phyloP scores from a whole-genome alignment of 2,888 invertebrate species.

The Lathronympha strigana region DNA sequence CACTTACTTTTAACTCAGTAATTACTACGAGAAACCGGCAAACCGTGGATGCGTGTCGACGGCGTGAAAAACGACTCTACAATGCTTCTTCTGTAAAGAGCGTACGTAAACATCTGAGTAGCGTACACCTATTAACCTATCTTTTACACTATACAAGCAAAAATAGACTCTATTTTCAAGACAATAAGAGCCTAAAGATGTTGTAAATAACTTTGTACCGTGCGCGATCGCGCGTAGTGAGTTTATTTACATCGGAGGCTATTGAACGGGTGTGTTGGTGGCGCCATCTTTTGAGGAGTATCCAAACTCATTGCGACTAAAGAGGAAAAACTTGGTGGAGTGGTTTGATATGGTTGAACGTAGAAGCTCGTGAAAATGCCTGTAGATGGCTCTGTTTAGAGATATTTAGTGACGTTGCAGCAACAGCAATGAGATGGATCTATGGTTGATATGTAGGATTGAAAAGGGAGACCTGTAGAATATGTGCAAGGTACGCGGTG shows the following conservation, averaged over 20 bases:
- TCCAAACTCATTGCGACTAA: not conserved
- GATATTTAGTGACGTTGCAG: not conserved
- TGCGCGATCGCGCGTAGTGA: constrained; percentile 27
- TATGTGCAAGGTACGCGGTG: too few relatives aligned
- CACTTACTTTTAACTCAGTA: constrained; percentile 2
- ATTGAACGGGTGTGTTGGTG: constrained; percentile 54
- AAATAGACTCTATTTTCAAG: not conserved
- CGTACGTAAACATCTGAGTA: constrained; percentile 36
- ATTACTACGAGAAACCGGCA: constrained; percentile 5
- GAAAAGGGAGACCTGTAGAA: too few relatives aligned
- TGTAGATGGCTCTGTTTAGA: constrained; percentile 10
- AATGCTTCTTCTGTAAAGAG: constrained; percentile 60
- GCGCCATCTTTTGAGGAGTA: constrained; percentile 47
- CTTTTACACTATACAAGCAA: not conserved
- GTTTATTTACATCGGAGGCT: constrained; percentile 57
- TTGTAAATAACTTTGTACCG: constrained; percentile 4
- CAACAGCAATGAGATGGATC: not conserved
- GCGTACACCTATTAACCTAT: not conserved
- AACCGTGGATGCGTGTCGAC: constrained; percentile 50
- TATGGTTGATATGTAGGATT: too few relatives aligned
- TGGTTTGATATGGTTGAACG: not conserved
- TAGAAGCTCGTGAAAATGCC: not conserved
- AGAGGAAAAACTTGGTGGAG: not conserved
- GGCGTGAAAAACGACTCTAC: constrained; percentile 53
- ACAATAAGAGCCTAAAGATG: not conserved